A percentile compares a stretch with the other conserved stretches of the same genome.
These are phyloP conservation scores for Caenorhabditis sulstoni DNA, from an alignment of 2,888 invertebrate genomes.

Conservation along the genomic window DNA sequence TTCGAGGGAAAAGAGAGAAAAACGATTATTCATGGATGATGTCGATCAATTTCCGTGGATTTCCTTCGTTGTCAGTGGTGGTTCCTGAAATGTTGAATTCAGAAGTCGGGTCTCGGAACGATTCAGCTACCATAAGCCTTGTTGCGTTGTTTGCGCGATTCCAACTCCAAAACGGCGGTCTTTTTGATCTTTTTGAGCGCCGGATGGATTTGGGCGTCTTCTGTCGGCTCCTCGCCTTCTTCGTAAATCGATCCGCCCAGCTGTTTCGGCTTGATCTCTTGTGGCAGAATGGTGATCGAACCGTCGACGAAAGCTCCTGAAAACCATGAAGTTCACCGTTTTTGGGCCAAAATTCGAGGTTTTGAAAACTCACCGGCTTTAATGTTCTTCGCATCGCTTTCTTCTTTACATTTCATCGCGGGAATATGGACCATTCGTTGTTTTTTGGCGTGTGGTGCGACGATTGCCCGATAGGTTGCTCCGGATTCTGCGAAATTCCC, in stretches of 20 bases:
- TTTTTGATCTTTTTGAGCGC: conserved; percentile 48
- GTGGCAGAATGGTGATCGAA: conserved; percentile 41
- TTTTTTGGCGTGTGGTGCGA: conserved; percentile 29
- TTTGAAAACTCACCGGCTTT: conserved; percentile 39
- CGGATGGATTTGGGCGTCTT: conserved; percentile 26
- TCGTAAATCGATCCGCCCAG: conserved; percentile 56
- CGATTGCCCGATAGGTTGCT: conserved; percentile 23
- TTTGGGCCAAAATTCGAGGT: background rate
- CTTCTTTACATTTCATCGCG: conserved; percentile 29
- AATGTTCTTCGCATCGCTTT: conserved; percentile 41
- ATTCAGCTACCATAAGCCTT: conserved; percentile 34
- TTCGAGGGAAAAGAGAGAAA: background rate
- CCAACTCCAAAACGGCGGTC: conserved; percentile 40
- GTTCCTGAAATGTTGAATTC: conserved; percentile 10
- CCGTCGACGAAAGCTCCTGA: conserved; percentile 34
- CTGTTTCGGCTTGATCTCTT: conserved; percentile 31
- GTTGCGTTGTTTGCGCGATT: conserved; percentile 33
- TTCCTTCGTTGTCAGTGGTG: conserved; percentile 10
- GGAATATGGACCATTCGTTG: conserved; percentile 49
- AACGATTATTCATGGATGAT: conserved; percentile 13
- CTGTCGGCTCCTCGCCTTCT: conserved; percentile 44
- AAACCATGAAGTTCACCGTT: background rate
- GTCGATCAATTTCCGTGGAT: conserved; percentile 20
- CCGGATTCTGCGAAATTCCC: conserved; percentile 33
- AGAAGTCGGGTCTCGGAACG: background rate